phyloP scores from a whole-genome alignment of 2,888 invertebrate species.

The Xestia xanthographa region DNA sequence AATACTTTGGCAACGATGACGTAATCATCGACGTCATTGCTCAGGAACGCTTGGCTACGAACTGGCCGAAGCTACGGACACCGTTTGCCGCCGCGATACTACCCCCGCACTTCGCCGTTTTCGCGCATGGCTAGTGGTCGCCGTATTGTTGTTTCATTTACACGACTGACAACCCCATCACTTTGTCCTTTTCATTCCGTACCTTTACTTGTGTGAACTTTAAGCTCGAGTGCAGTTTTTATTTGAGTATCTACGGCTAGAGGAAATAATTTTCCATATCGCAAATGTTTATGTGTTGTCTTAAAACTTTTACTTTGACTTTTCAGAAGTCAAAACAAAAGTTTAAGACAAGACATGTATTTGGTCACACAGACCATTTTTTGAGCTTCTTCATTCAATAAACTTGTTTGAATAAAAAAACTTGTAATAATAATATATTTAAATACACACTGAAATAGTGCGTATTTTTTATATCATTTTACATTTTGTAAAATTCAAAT shows the following conservation, averaged over 20 bases:
- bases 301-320: constrained; percentile 10
- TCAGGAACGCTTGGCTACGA: neutral
- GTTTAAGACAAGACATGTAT: too few relatives aligned
- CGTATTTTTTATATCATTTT: too few relatives aligned
- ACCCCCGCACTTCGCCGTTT: neutral
- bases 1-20: constrained; percentile 21
- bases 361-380: neutral
- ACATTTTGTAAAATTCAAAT: too few relatives aligned
- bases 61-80: neutral
- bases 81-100: neutral
- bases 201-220: neutral
- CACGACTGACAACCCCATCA: neutral
- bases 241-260: neutral
- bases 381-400: neutral
- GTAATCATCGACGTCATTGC: constrained; percentile 19
- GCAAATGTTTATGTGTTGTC: neutral
- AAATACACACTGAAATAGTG: too few relatives aligned
- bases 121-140: neutral
- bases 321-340: constrained; percentile 10
- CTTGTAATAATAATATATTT: neutral
- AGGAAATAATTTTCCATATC: neutral
- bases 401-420: neutral
- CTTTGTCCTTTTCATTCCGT: neutral
- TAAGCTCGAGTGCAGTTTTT: neutral
- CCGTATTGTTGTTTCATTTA: neutral